Evolutionary conservation across 2,888 invertebrate genomes (phyloP), one percentile per base, ranked within the genome.

Genomic region (Chromoteleia sp.): DNA sequence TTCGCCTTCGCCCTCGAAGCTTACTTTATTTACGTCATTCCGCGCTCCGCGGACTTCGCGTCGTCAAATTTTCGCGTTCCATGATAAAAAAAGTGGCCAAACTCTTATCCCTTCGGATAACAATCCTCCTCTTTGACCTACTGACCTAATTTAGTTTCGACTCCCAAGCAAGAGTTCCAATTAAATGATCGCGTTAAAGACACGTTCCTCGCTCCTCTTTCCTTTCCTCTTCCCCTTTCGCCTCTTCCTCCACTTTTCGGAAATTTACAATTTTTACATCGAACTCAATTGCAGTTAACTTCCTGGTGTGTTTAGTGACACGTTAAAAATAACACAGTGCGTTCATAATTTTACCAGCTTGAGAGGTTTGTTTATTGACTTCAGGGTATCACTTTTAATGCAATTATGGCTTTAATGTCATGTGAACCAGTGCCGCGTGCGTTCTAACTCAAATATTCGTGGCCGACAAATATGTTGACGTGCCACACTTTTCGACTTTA

Each of bases 1-100:
- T 86, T 87, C 83, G 83, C 83, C 82, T 85, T 84, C 84, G 83
- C 70, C 83, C 83, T 80, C 79, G 78, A 63, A 59, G 48, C 75
- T 54, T 70, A 56, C 67, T 58, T 75, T 76, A 63, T 82, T 82
- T 79, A 71, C 76, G 79, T 75, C 76, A 73, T 68, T 67, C 41
- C 21, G 45, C 52, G 43, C 68, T 59, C 25, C 67, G 65, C 45
- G 41, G 21, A 59, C 58, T 54, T 36, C 48, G 56, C 74, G 41
- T 58, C 75, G 25, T 67, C 58, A 45, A 54, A 61, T 61, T 61
- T 61, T 48, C 48, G 6, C 43, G 21, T 15, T 14, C 19, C 25
- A 54, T 29, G 39, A 71, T 71, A 52, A 73, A 54, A 63, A 52
- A 52, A 43, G n/a, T n/a, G 58, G 58, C 58, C 48, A 48, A 70